Evolutionary conservation across 2,888 invertebrate genomes (phyloP).

Genomic region (Napeogenes inachia): DNA sequence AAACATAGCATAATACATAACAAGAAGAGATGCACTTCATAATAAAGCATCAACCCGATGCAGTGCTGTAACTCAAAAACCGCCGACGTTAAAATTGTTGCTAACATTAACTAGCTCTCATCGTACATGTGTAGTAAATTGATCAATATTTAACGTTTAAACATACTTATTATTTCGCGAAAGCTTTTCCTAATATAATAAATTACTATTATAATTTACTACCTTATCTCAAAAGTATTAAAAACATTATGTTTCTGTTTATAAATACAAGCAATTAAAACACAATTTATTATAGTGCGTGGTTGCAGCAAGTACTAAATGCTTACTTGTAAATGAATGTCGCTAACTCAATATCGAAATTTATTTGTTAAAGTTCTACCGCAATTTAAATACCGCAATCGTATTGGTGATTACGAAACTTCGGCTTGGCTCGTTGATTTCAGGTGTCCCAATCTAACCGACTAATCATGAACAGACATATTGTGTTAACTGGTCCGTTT

Average conservation of each 20-base stretch:
- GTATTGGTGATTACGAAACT: background rate
- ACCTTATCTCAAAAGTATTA: too few relatives aligned
- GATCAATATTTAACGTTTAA: background rate
- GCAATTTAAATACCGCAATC: slow-evolving; percentile 4
- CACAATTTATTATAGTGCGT: background rate
- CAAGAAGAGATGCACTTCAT: slow-evolving; percentile 74
- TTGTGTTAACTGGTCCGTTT: slow-evolving; percentile 26
- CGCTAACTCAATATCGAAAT: slow-evolving; percentile 2
- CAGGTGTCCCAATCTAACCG: slow-evolving; percentile 22
- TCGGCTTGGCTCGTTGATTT: background rate
- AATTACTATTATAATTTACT: too few relatives aligned
- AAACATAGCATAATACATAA: slow-evolving; percentile 72
- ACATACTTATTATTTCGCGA: background rate
- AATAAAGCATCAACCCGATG: slow-evolving; percentile 68
- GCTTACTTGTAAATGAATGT: background rate
- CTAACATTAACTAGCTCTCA: slow-evolving; percentile 55
- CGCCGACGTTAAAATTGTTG: slow-evolving; percentile 70
- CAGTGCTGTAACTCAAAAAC: slow-evolving; percentile 64
- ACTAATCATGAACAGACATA: slow-evolving; percentile 19
- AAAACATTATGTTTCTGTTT: too few relatives aligned
- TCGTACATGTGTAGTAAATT: slow-evolving; percentile 31
- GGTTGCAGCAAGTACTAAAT: slow-evolving; percentile 4
- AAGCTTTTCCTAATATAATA: background rate
- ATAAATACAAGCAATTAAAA: background rate
- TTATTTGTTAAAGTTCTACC: background rate